Base-by-base conservation (phyloP, 2,113 vertebrate genomes). In the Phocoena sinus region DNA sequence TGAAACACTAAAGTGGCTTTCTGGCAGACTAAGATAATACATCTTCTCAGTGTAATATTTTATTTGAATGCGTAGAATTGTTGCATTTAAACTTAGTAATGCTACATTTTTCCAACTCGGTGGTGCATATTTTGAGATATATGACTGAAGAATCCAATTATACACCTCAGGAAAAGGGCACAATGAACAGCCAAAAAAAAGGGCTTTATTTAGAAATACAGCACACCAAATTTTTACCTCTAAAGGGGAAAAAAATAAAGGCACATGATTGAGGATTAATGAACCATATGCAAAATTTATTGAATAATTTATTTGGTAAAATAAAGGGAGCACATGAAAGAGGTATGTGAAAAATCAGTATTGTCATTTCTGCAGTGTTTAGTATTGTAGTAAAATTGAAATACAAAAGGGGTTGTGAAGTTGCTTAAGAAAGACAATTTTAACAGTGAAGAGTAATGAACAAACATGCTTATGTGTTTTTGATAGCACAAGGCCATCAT, bases 21-120 rank as follows among this genome's bases (percentile, higher is more conserved):
- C 89, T 95, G 86, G 80, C n/a, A 96, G 89, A 91, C 50, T 91
- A 91, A 97, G 94, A 96, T 97, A 96, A 95, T 97, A 95, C 53
- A 65, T 97, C 90, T 97, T 92, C 91, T 94, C 62, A 60, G 41
- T 90, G 12, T 93, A 96, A 81, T 92, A 87, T 95, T 96, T 90
- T 94, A 94, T 92, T 87, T 85, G 81, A 97, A 97, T 97, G 89
- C 88, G 89, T 12, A 62, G 53, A 92, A 95, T 96, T 80, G 67
- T 84, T 96, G 63, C 67, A 94, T 91, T 98, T 97, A 96, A 97
- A 96, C 84, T 95, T 79, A 71, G 92, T n/a, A 96, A 93, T 71
- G 50, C 33, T 41, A 65, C 47, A 82, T 92, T 96, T 96, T 95
- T 70, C 84, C 95, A 95, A n/a, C 91, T 95, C 89, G 71, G 89